Evolutionary conservation across 2,888 invertebrate genomes (phyloP).

Genomic region (Agriotes lineatus): DNA sequence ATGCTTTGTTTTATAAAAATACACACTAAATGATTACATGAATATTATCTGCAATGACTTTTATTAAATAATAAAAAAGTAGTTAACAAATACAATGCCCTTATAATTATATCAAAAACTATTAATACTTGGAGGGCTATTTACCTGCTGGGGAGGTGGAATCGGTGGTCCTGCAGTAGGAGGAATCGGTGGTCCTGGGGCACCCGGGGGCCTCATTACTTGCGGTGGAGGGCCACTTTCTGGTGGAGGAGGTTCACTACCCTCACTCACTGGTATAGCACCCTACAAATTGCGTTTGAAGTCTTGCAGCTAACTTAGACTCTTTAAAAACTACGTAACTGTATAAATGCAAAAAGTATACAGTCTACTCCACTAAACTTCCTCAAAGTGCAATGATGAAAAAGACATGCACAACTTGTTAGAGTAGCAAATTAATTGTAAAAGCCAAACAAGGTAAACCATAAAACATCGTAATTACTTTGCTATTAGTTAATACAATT

Average conservation of each 20-base stretch:
- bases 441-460: neutral
- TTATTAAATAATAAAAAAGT: too few species aligned
- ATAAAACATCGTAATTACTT: slow-evolving; percentile 20
- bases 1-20: too few species aligned
- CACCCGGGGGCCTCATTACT: slow-evolving; percentile 53
- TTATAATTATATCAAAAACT: too few species aligned
- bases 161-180: slow-evolving; percentile 46
- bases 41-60: too few species aligned
- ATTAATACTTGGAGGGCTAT: too few species aligned
- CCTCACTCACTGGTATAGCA: slow-evolving; percentile 59
- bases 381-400: neutral
- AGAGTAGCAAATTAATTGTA: slow-evolving; percentile 6
- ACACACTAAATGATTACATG: too few species aligned
- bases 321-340: neutral
- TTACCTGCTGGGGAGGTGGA: slow-evolving; percentile 51
- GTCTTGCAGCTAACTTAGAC: neutral
- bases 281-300: slow-evolving; percentile 53
- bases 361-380: neutral
- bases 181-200: slow-evolving; percentile 49
- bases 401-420: slow-evolving; percentile 3
- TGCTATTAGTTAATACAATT: slow-evolving; percentile 18
- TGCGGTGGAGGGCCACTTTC: slow-evolving; percentile 47
- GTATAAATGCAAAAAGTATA: neutral
- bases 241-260: slow-evolving; percentile 50
- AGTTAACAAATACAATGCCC: too few species aligned